phyloP scores from a whole-genome alignment of 2,113 vertebrate genomes.

The Gulo gulo region DNA sequence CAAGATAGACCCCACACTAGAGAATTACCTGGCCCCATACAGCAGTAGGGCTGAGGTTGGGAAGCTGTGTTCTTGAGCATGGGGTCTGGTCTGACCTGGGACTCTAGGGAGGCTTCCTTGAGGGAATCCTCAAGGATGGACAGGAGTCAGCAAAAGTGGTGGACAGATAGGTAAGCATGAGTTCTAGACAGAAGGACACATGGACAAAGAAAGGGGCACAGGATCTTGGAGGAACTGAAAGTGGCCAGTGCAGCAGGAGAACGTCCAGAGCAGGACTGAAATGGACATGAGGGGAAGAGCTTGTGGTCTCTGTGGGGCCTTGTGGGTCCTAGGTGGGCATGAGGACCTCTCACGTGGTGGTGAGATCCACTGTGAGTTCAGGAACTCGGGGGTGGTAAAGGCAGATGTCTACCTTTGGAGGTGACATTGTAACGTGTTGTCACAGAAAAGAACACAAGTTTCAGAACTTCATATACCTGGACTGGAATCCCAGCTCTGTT shows the following conservation, averaged over 20 bases:
- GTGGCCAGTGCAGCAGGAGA: not conserved
- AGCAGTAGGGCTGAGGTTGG: not conserved
- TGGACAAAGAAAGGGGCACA: accelerated
- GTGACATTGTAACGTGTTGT: not conserved
- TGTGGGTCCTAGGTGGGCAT: too few relatives aligned
- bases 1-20: not conserved
- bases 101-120: accelerated
- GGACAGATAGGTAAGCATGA: not conserved
- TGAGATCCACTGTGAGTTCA: not conserved
- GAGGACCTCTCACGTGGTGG: not conserved
- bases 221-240: not conserved
- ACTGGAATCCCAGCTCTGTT: not conserved
- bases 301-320: accelerated
- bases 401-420: not conserved
- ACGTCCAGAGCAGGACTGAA: not conserved
- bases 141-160: not conserved
- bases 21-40: not conserved
- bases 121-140: not conserved
- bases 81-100: not conserved
- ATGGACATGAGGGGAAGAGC: accelerated
- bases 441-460: not conserved
- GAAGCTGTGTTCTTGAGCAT: not conserved
- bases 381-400: not conserved
- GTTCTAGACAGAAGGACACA: not conserved
- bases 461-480: not conserved